Base-by-base conservation (phyloP, 2,888 invertebrate species). In the Cybosia mesomella region DNA sequence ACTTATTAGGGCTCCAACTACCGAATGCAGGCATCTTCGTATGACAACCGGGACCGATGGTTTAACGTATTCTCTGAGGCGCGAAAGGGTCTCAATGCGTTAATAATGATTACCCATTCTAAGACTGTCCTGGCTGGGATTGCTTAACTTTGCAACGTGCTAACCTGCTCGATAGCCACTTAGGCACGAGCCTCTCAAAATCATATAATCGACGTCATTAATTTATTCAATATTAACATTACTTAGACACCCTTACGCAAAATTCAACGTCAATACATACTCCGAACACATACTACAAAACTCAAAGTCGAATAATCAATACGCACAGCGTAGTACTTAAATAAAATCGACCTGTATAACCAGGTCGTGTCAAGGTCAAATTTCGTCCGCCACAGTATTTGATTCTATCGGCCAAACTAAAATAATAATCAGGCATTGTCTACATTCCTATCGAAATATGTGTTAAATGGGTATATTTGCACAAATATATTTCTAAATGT, bases 261-360 rank as follows among this genome's bases (percentile, higher is more conserved):
- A 63, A 67, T 15, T 62, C n/a, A 21, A 58, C 53, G 34, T 54
- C 59, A 59, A 66, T 67, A 67, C 58, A 53, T 28, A 58, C 49
- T 39, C 58, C 28, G 22, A 32, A 63, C 32, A 58, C 53, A 57
- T 57, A 62, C 58, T 43, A 69, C 57, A 69, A 62, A 57, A 18
- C 24, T 22, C 53, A 36, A 9, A 18, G 36, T 58, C 69, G 71
- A 73, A 71, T 75, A 80, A 80, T 80, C 82, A 74, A 80, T 82
- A 79, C 70, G 15, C 21, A 61, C 64, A 63, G 67, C 59, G 71
- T 70, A 66, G 66, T 70, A 73, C 80, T 70, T 74, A 80, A 82
- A 85, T 77, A 80, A 81, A 83, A 80, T 78, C 77, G 82, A 83
- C 80, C 82, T 69, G 74, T 68, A 71, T 79, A 77, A 69, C 70